A percentile compares a stretch with the other conserved stretches of the same genome.
Evolutionary conservation across 1,140 invertebrate species (phyloP).

Genomic region (Drosophila grimshawi): DNA sequence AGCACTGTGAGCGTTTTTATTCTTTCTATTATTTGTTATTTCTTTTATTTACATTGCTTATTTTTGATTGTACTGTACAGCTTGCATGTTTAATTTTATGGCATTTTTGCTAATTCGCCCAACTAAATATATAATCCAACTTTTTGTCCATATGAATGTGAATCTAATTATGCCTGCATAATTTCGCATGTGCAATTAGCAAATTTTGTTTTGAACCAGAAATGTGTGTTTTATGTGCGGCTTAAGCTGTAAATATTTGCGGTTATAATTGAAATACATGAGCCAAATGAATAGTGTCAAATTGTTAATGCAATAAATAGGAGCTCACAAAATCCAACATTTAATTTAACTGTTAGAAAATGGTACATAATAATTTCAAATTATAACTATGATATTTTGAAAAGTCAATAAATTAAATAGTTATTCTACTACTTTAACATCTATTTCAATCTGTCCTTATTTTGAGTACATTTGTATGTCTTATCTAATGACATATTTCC

Average conservation of each 20-base stretch:
- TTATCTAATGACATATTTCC: too few relatives aligned
- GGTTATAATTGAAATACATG: constrained; percentile 29
- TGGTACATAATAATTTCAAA: not conserved
- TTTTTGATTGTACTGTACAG: too few relatives aligned
- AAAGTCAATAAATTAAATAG: not conserved
- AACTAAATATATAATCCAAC: not conserved
- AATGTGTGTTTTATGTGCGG: constrained; percentile 39
- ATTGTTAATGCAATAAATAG: constrained; percentile 10
- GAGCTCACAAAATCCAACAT: constrained; percentile 12
- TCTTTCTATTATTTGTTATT: constrained; percentile 13
- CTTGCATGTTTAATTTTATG: constrained; percentile 9
- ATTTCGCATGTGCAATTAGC: constrained; percentile 50
- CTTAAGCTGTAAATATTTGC: constrained; percentile 18
- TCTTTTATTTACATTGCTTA: not conserved
- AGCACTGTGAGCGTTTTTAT: constrained; percentile 88
- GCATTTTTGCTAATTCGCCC: not conserved
- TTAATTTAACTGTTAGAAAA: not conserved
- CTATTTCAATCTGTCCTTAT: not conserved
- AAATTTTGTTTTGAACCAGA: constrained; percentile 30
- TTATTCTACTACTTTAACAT: not conserved
- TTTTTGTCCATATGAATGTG: not conserved
- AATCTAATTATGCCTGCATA: constrained; percentile 32
- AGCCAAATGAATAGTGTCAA: constrained; percentile 5
- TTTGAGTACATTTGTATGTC: too few relatives aligned
- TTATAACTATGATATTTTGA: too few relatives aligned